Conservation (phyloP, 2,888 invertebrate species). For the Callimorpha dominula region DNA sequence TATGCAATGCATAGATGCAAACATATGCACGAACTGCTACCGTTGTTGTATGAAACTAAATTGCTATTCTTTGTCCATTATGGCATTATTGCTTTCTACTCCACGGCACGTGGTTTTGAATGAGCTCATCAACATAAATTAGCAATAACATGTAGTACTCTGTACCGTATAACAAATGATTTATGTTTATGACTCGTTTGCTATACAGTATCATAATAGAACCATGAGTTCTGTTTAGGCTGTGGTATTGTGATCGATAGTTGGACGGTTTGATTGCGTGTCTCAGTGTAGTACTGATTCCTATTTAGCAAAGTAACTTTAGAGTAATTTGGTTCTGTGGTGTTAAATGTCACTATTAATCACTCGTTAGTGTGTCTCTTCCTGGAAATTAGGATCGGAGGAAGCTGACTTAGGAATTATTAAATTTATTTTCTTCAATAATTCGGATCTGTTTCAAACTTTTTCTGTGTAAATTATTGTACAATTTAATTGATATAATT, state of each 20-base stretch:
- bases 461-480: too few relatives aligned
- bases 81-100: constrained; percentile 11
- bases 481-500: too few relatives aligned
- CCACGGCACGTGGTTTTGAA: not conserved
- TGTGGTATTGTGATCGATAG: constrained; percentile 19
- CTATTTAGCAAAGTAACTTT: constrained; percentile 21
- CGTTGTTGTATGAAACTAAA: not conserved
- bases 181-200: constrained; percentile 12
- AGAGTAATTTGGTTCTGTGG: not conserved
- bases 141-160: constrained; percentile 18
- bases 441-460: not conserved
- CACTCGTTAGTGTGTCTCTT: constrained; percentile 9
- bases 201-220: constrained; percentile 10
- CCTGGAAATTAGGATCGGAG: not conserved
- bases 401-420: not conserved
- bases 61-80: not conserved
- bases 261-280: constrained; percentile 32
- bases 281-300: constrained; percentile 13
- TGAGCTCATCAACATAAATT: constrained; percentile 20
- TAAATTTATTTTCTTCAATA: too few relatives aligned
- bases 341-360: constrained; percentile 8
- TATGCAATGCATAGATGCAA: not conserved
- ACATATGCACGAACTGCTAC: not conserved
- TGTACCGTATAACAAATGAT: constrained; percentile 15
- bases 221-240: constrained; percentile 22